Evolutionary conservation across 2,797 vertebrate genomes (phyloP).

Genomic region (Chromobotia macracanthus): DNA sequence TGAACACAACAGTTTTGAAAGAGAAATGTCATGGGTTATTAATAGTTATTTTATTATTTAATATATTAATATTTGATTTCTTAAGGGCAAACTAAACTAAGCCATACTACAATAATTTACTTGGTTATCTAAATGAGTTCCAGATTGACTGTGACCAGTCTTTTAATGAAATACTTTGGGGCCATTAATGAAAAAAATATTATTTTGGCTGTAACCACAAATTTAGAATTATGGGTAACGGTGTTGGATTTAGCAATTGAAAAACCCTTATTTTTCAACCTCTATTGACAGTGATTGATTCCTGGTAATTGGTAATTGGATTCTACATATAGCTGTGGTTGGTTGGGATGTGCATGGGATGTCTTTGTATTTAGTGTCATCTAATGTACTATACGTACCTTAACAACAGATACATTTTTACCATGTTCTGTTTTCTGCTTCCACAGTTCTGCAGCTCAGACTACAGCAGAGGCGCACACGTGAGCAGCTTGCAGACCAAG

Average conservation of each 20-base stretch:
- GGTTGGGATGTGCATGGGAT: not conserved
- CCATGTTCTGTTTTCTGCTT: conserved; percentile 49
- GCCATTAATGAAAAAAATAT: not conserved
- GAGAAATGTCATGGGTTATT: not conserved
- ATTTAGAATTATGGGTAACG: not conserved
- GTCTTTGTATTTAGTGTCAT: not conserved
- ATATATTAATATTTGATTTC: not conserved
- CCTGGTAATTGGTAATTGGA: not conserved
- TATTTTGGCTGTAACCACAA: not conserved
- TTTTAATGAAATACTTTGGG: no score
- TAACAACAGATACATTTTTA: not conserved
- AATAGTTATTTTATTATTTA: not conserved
- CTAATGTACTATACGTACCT: not conserved
- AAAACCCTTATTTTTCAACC: not conserved
- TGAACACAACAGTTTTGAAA: not conserved
- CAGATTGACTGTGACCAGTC: no score
- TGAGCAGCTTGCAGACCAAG: no score
- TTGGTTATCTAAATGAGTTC: no score
- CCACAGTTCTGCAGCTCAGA: conserved; percentile 91
- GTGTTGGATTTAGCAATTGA: not conserved
- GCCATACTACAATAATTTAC: not conserved
- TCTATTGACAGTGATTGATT: not conserved
- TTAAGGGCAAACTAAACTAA: not conserved
- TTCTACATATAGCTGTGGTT: not conserved
- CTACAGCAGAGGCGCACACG: conserved; percentile 93